Evolutionary conservation across 2,113 vertebrate genomes (phyloP).

Genomic region (Echinops telfairi): DNA sequence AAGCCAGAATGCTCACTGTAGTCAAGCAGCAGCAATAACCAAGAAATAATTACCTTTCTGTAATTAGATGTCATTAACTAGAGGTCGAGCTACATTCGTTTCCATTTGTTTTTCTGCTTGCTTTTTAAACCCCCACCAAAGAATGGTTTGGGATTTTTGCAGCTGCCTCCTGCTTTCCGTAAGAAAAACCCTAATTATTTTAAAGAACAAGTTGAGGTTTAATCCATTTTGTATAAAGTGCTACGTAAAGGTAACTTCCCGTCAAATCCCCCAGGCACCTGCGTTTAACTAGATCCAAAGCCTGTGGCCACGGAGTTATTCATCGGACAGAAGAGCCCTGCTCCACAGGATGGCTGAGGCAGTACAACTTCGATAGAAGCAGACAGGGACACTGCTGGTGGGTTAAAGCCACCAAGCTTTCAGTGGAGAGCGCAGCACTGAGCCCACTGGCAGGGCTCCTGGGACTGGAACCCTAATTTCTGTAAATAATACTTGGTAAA

Average conservation of each 20-base stretch:
- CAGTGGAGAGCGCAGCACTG: no score
- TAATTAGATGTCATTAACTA: neutral
- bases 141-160: neutral
- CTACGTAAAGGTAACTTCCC: neutral
- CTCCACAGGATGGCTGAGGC: no score
- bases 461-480: neutral
- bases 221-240: neutral
- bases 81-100: neutral
- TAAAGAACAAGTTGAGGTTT: neutral
- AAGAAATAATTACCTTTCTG: neutral
- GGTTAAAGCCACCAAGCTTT: no score
- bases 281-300: neutral
- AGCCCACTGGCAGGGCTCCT: no score
- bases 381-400: no score
- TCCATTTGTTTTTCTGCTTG: neutral
- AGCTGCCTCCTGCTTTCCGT: neutral
- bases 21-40: neutral
- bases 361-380: no score
- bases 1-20: neutral
- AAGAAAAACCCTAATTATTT: slow-evolving; percentile 10
- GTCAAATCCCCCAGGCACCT: neutral
- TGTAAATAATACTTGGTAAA: neutral
- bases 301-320: no score
- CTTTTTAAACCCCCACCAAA: neutral
- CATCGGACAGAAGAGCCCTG: no score